Conservation (phyloP, 2,888 invertebrate genomes). For the Drosophila nr. perissopoda region DNA sequence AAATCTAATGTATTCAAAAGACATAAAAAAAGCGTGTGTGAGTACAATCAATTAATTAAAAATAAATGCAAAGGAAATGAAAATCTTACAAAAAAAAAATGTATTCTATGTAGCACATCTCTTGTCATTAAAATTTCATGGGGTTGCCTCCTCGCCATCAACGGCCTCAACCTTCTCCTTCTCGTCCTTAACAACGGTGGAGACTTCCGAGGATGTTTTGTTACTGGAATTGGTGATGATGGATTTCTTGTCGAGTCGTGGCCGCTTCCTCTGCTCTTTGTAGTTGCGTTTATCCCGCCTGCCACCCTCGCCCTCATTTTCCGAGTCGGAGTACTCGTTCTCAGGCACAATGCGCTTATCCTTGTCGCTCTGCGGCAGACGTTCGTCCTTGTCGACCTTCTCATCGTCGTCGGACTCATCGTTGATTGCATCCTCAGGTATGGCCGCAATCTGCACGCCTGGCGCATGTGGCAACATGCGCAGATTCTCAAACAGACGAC, state of each 20-base stretch:
- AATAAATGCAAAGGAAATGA: no score
- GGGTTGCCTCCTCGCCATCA: no score
- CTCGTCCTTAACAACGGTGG: constrained; percentile 86
- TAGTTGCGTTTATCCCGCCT: constrained; percentile 88
- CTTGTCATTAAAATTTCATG: no score
- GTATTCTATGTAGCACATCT: no score
- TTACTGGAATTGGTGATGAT: constrained; percentile 68
- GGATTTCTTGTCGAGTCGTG: constrained; percentile 89
- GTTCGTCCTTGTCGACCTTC: constrained; percentile 95
- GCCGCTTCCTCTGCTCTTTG: constrained; percentile 89
- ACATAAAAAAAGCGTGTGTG: no score
- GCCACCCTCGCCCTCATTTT: constrained; percentile 92
- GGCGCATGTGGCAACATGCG: constrained; percentile 99
- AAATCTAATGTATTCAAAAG: no score
- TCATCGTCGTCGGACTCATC: constrained; percentile 90
- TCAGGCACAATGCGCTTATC: constrained; percentile 98
- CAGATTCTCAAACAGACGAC: constrained; percentile 96
- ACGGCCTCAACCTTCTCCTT: constrained; percentile 88
- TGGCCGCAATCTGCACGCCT: constrained; percentile 87
- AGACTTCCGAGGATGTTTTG: constrained; percentile 70
- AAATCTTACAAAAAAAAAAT: no score
- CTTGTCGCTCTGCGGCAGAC: constrained; percentile 92
- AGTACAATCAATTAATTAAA: no score
- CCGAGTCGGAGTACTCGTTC: constrained; percentile 96
- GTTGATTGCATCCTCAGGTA: constrained; percentile 85